Conservation (phyloP, 2,797 vertebrate species). For the Danio jaintianensis region DNA sequence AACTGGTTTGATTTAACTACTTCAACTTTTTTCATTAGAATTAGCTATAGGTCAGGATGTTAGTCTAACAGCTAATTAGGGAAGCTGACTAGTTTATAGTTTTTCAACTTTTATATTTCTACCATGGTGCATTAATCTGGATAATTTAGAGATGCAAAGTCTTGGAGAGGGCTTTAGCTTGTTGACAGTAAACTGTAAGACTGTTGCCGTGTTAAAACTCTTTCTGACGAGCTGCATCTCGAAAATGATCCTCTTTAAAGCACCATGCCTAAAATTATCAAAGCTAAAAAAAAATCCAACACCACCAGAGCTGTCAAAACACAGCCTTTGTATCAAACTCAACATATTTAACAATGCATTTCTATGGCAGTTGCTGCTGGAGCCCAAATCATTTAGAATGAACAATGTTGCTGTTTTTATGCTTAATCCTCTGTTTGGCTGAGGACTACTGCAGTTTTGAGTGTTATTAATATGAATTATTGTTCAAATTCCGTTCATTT, state of each 20-base stretch:
- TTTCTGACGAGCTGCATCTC: conserved; percentile 9
- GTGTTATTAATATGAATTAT: background rate
- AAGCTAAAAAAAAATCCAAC: background rate
- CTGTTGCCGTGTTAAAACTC: background rate
- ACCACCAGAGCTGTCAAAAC: background rate
- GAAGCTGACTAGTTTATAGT: background rate
- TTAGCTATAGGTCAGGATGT: background rate
- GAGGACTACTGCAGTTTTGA: background rate
- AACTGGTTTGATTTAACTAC: background rate
- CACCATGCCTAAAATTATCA: background rate
- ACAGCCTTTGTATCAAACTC: background rate
- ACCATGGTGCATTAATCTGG: background rate
- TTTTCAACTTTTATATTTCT: background rate
- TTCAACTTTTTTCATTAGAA: background rate
- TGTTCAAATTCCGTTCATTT: background rate
- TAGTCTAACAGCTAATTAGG: background rate
- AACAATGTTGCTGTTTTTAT: background rate
- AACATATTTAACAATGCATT: background rate
- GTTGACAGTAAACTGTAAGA: conserved; percentile 7
- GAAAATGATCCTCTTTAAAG: conserved; percentile 15
- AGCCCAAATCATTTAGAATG: background rate
- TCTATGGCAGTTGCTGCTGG: background rate
- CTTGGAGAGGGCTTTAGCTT: background rate
- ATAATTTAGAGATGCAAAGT: background rate
- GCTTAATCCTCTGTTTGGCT: background rate